Base-by-base conservation (phyloP, 2,888 invertebrate genomes). In the Cacoxenus indagator region DNA sequence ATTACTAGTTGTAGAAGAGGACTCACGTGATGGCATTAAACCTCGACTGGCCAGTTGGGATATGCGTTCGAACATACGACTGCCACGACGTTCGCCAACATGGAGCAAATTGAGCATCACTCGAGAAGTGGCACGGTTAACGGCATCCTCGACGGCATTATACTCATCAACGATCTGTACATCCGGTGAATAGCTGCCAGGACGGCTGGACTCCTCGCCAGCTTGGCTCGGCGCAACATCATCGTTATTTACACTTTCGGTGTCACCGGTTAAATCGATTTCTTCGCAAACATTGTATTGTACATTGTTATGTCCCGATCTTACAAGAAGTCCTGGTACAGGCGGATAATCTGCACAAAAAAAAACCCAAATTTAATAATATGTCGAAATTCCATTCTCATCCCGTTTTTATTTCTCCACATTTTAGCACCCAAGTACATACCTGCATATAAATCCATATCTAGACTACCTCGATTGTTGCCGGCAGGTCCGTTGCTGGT, bases 281-380 rank as follows among this genome's bases (percentile, higher is more conserved):
- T 80, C 81, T 0, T 76, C 81, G 64, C 77, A 81, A 4, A 83
- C 77, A 26, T 81, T 83, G 4, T 81, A 80, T 8, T 75, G 66
- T 19, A 67, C 67, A 57, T 72, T 76, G 27, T 73, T 69, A 43
- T 76, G 76, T n/a, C 67, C 43, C 0, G 67, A 61, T 51, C 71
- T 70, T 43, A 73, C 75, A 19, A 75, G 69, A 1, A 70, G 65
- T 11, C 79, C 74, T 8, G 71, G 68, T 8, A 59, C 37, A 5
- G 73, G 72, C 59, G 22, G 27, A 29, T 46, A n/a, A 14, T 26
- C 68, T 65, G n/a, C 24, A 61, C 4, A 31, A 29, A 61, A 37
- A n/a, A 61, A 9, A 51, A 51, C 17, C 51, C 17, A 57, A 57
- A 29, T 11, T 11, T 37, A 37, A 37, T n/a, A n/a, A n/a, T n/a